Evolutionary conservation across 2,113 vertebrate species (phyloP).

Genomic region (Cephalopholis sonnerati): DNA sequence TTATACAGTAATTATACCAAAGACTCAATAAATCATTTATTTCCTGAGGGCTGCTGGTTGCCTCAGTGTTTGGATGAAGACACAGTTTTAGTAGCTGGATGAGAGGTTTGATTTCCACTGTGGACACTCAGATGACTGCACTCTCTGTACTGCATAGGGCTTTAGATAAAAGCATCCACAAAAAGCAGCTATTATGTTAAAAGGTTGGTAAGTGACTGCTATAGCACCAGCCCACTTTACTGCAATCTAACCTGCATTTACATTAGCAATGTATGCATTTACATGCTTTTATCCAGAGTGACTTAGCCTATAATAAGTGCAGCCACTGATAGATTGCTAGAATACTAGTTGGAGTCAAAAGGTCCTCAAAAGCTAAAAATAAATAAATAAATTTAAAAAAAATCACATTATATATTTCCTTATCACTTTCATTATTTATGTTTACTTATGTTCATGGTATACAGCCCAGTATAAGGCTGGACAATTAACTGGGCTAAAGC

Average conservation of each 20-base stretch:
- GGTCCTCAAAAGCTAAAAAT: background rate
- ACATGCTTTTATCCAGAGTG: constrained; percentile 14
- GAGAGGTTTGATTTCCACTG: background rate
- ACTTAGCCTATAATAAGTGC: background rate
- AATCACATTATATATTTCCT: background rate
- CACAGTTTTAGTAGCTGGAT: background rate
- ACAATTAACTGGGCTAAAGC: too few species aligned
- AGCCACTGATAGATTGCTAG: background rate
- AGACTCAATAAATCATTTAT: background rate
- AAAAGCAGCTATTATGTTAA: constrained; percentile 23
- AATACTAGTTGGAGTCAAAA: background rate
- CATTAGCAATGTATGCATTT: background rate
- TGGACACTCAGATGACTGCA: background rate
- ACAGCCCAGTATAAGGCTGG: too few species aligned
- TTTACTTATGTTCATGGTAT: background rate
- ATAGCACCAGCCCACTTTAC: background rate
- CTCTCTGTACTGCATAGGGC: background rate
- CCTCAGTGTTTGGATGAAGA: background rate
- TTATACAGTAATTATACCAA: background rate
- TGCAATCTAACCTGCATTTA: constrained; percentile 5
- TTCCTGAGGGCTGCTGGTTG: background rate
- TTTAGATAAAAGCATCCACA: constrained; percentile 19
- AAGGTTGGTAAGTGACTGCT: constrained; percentile 27
- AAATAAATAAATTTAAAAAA: background rate
- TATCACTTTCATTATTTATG: background rate